Percentiles rank a stretch among this genome's conserved stretches.
These are phyloP conservation scores for Ochotona princeps DNA, from an alignment of 2,113 vertebrate genomes.

Conservation along the genomic window DNA sequence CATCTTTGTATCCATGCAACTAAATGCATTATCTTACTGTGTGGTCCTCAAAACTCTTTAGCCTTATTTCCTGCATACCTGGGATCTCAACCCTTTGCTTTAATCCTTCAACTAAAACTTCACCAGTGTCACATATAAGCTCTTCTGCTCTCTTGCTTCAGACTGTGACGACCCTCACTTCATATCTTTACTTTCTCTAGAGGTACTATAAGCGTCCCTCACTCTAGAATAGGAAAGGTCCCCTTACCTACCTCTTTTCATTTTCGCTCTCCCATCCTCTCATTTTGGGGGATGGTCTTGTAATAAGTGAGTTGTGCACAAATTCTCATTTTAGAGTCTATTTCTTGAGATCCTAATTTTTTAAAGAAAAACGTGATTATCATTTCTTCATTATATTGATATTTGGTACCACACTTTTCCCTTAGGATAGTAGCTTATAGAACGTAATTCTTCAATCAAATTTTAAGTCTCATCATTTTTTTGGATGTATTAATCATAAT, in stretches of 20 bases:
- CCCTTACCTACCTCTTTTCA: not conserved
- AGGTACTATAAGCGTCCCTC: not conserved
- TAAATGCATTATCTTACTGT: not conserved
- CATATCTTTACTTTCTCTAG: no score
- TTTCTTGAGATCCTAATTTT: not conserved
- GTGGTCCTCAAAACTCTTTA: not conserved
- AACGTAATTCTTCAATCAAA: not conserved
- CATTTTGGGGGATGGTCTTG: not conserved
- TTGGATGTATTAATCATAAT: not conserved
- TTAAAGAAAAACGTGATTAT: not conserved
- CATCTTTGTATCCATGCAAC: not conserved
- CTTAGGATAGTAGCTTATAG: not conserved
- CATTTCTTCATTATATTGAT: no score
- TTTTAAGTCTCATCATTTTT: not conserved
- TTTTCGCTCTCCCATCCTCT: not conserved
- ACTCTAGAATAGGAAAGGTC: not conserved
- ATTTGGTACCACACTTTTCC: not conserved
- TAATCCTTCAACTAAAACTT: not conserved
- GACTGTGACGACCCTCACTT: not conserved
- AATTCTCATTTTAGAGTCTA: not conserved
- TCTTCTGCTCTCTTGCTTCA: not conserved
- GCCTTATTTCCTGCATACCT: not conserved
- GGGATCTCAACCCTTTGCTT: not conserved
- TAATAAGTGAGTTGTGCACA: not conserved
- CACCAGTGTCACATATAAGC: not conserved